Base-by-base conservation (phyloP, 2,888 invertebrate genomes). In the Coleophora deauratella region DNA sequence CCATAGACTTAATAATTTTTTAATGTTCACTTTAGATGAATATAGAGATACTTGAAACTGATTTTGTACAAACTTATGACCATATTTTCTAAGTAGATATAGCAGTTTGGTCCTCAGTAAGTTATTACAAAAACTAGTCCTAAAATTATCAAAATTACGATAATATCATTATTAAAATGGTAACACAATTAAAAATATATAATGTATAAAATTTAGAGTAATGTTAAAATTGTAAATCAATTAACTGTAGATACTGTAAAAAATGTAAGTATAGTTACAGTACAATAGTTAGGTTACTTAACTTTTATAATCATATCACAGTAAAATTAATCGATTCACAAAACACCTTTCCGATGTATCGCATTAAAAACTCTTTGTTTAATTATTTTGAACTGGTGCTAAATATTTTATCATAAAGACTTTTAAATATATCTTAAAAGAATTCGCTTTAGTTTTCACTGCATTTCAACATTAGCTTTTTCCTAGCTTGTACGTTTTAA, bases 241-340 rank as follows among this genome's bases (percentile, higher is more conserved):
- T 74, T 68, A 62, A 41, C 64, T 62, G 84, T 84, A 84, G 84
- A 84, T 84, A 84, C 61, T 85, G 84, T 84, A 73, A 57, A 85
- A 72, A 78, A 70, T 39, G 57, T 72, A 76, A 76, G 72, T n/a
- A n/a, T n/a, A n/a, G n/a, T n/a, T n/a, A n/a, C n/a, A n/a, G n/a
- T n/a, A n/a, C n/a, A 69, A 65, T 72, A 74, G 64, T 62, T 71
- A 74, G 58, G 54, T 72, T 72, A 76, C 72, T 77, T 77, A 74
- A 74, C 77, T 80, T 85, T 84, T 82, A 70, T 81, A 80, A 84
- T 79, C 84, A 85, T 85, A 85, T 85, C 84, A 85, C 69, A 60
- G 57, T 59, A 59, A 66, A 67, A 55, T 57, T 65, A 65, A 65
- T 59, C 59, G 53, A n/a, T n/a, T n/a, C n/a, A n/a, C n/a, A n/a